A percentile compares a stretch with the other conserved stretches of the same genome.
Conservation (phyloP, 1,140 invertebrate genomes). For the Atta texana region DNA sequence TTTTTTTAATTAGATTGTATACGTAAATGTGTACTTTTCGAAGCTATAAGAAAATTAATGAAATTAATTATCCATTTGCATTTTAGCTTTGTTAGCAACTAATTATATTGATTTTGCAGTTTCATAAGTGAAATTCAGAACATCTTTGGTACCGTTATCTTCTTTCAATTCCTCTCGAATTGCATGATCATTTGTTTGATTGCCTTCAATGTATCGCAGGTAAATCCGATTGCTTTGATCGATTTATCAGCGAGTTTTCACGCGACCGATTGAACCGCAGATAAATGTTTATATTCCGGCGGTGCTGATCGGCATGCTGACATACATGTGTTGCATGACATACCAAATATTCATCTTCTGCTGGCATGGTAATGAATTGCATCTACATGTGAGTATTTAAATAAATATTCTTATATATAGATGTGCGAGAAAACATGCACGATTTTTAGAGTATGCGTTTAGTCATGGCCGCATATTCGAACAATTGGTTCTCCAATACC, state of each 20-base stretch:
- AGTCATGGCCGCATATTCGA: slow-evolving; percentile 81
- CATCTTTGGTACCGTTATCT: slow-evolving; percentile 84
- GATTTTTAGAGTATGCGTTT: slow-evolving; percentile 82
- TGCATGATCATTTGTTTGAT: slow-evolving; percentile 86
- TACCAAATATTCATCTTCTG: slow-evolving; percentile 87
- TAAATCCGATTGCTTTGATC: slow-evolving; percentile 69
- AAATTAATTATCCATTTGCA: slow-evolving; percentile 26
- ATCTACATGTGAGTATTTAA: slow-evolving; percentile 82
- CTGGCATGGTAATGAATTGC: slow-evolving; percentile 86
- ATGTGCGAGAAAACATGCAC: neutral
- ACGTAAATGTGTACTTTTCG: neutral
- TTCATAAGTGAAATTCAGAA: slow-evolving; percentile 74
- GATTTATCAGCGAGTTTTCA: neutral
- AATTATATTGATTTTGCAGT: slow-evolving; percentile 63
- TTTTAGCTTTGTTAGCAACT: slow-evolving; percentile 7
- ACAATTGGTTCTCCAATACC: slow-evolving; percentile 84
- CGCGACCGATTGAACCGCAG: slow-evolving; percentile 44
- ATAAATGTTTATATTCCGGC: slow-evolving; percentile 80
- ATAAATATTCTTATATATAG: neutral
- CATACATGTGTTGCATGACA: slow-evolving; percentile 85
- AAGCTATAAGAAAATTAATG: neutral
- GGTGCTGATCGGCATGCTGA: slow-evolving; percentile 83
- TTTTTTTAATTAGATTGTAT: neutral
- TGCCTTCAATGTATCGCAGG: slow-evolving; percentile 85
- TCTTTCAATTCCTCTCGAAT: slow-evolving; percentile 86